These are phyloP conservation scores for Takifugu ocellatus DNA, from an alignment of 2,797 vertebrate species.

Conservation along the genomic window DNA sequence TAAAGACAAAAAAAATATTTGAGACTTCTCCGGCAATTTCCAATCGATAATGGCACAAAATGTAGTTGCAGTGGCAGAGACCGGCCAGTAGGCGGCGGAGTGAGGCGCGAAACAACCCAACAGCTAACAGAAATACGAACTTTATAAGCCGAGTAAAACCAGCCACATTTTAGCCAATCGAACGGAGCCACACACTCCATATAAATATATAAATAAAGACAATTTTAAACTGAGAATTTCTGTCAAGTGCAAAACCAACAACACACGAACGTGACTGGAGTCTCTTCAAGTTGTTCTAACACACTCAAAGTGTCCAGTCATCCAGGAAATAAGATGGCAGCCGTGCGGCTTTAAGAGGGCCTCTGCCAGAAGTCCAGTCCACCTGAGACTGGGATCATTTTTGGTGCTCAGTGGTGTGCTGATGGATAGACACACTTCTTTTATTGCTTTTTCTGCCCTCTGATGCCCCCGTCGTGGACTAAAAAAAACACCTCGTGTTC, in stretches of 20 bases:
- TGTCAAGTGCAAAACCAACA: no score
- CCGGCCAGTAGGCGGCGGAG: neutral
- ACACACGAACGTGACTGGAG: conserved; percentile 26
- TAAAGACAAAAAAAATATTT: neutral
- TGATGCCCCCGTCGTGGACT: conserved; percentile 62
- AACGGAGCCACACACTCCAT: neutral
- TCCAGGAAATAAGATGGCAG: conserved; percentile 72
- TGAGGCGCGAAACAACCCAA: no score
- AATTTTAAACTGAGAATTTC: no score
- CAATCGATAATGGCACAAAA: neutral
- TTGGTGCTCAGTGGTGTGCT: conserved; percentile 52
- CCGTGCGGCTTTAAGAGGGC: conserved; percentile 59
- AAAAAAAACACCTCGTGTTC: conserved; percentile 36
- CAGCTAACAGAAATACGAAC: no score
- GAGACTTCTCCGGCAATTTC: no score
- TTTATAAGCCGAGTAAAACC: no score
- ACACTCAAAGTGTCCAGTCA: conserved; percentile 59
- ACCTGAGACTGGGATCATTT: conserved; percentile 63
- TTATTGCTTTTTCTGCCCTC: conserved; percentile 65
- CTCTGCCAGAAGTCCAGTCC: conserved; percentile 49
- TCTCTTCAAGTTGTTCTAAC: conserved; percentile 56
- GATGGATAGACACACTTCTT: conserved; percentile 60
- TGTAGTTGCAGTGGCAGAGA: neutral
- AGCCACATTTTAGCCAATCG: no score
- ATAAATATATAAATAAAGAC: neutral